These are phyloP conservation scores for Neoniphon sammara DNA, from an alignment of 2,797 vertebrate genomes.

Conservation along the genomic window DNA sequence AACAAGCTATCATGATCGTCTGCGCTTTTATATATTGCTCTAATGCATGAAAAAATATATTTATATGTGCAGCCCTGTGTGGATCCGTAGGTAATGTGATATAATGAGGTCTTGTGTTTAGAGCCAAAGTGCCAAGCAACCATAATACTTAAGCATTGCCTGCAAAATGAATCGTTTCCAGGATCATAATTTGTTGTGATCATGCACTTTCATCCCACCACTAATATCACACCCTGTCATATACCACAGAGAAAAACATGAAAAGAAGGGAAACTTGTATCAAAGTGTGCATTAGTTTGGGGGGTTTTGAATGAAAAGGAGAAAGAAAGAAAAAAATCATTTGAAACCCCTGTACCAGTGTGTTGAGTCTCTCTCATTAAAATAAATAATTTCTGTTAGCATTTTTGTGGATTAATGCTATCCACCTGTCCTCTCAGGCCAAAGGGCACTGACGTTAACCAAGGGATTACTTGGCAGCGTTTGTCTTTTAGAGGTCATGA, in stretches of 20 bases:
- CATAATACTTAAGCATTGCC: constrained; percentile 12
- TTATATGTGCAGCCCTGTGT: constrained; percentile 23
- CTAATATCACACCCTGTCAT: not conserved
- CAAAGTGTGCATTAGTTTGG: not conserved
- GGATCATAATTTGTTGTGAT: constrained; percentile 5
- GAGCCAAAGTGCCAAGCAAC: constrained; percentile 34
- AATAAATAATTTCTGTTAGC: constrained; percentile 37
- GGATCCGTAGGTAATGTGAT: not conserved
- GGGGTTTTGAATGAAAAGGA: not conserved
- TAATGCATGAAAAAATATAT: constrained; percentile 52
- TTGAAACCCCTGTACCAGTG: not conserved
- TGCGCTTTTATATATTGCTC: constrained; percentile 35
- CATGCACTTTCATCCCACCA: not conserved
- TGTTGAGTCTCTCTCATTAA: not conserved
- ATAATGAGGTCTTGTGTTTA: constrained; percentile 48
- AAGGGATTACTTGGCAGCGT: constrained; percentile 25
- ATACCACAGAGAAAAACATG: not conserved
- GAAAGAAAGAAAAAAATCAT: too few relatives aligned
- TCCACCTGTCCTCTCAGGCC: constrained; percentile 31
- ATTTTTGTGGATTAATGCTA: constrained; percentile 45
- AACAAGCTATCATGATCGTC: not conserved
- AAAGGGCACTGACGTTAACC: constrained; percentile 20
- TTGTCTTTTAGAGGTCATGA: constrained; percentile 37
- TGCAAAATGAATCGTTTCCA: constrained; percentile 3
- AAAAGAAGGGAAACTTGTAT: too few relatives aligned